Percentiles rank a stretch among this genome's conserved stretches.
Evolutionary conservation across 2,113 vertebrate species (phyloP).

Genomic region (Willisornis vidua): DNA sequence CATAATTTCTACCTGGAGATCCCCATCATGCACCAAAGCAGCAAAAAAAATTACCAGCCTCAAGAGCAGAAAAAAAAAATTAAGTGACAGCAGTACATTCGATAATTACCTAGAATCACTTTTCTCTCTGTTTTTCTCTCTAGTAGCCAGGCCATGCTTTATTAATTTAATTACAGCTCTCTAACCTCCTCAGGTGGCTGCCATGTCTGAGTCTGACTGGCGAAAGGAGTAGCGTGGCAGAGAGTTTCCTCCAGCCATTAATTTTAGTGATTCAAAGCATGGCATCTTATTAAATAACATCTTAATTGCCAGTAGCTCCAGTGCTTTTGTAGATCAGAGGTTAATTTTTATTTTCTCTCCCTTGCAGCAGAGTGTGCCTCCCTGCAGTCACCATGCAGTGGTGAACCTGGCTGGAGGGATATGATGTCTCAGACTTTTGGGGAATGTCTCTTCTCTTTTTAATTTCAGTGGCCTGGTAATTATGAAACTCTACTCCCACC

Average conservation of each 20-base stretch:
- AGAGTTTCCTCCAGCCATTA: background rate
- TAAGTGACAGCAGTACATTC: background rate
- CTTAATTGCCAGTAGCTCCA: conserved; percentile 30
- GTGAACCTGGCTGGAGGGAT: conserved; percentile 27
- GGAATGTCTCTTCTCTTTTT: background rate
- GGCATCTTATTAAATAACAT: conserved; percentile 31
- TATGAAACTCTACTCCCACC: background rate
- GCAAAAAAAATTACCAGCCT: background rate
- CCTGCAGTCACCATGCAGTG: background rate
- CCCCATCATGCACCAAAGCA: background rate
- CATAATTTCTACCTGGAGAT: background rate
- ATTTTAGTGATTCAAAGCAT: conserved; percentile 40
- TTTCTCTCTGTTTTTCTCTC: background rate
- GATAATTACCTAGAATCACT: background rate
- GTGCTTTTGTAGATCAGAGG: background rate
- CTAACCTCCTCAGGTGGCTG: background rate
- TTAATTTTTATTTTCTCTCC: conserved; percentile 49
- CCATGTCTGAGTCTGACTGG: background rate
- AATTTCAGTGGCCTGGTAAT: conserved; percentile 31
- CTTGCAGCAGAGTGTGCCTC: background rate
- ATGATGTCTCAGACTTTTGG: background rate
- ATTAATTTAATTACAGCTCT: conserved; percentile 52
- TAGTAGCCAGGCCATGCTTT: background rate
- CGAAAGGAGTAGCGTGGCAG: background rate
- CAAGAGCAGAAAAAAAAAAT: background rate